phyloP scores from a whole-genome alignment of 2,113 vertebrate species.

The Shinisaurus crocodilurus region DNA sequence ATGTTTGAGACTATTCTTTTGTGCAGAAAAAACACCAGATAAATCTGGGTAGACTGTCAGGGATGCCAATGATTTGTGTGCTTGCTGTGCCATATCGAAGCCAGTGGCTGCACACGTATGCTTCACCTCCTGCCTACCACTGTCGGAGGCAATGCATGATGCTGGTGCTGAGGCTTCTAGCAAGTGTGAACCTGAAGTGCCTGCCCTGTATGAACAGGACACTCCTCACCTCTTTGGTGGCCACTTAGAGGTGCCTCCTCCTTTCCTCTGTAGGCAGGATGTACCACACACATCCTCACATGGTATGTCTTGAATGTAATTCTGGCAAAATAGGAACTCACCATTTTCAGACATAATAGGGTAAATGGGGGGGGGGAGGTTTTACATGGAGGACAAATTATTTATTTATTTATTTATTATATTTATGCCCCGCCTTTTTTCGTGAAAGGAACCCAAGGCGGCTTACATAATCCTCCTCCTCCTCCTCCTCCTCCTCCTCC shows the following conservation, averaged over 20 bases:
- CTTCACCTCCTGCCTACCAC: neutral
- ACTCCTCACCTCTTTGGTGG: neutral
- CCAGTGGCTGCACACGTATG: neutral
- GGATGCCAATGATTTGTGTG: neutral
- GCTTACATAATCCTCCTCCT: no score
- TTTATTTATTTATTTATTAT: no score
- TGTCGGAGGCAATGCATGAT: neutral
- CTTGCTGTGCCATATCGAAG: neutral
- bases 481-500: no score
- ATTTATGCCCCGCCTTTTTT: no score
- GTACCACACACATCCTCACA: no score
- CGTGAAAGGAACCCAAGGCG: no score
- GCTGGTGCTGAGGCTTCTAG: neutral
- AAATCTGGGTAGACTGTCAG: neutral
- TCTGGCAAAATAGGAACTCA: neutral
- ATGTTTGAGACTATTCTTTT: neutral
- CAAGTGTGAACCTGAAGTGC: neutral
- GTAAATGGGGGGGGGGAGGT: no score
- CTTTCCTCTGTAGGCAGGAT: neutral
- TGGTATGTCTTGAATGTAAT: neutral
- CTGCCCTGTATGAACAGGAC: neutral
- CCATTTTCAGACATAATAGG: neutral
- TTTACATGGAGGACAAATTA: no score
- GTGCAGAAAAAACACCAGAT: neutral
- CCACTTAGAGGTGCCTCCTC: neutral